A percentile compares a stretch with the other conserved stretches of the same genome.
Evolutionary conservation across 2,113 vertebrate genomes (phyloP).

Genomic region (Phaethon lepturus): DNA sequence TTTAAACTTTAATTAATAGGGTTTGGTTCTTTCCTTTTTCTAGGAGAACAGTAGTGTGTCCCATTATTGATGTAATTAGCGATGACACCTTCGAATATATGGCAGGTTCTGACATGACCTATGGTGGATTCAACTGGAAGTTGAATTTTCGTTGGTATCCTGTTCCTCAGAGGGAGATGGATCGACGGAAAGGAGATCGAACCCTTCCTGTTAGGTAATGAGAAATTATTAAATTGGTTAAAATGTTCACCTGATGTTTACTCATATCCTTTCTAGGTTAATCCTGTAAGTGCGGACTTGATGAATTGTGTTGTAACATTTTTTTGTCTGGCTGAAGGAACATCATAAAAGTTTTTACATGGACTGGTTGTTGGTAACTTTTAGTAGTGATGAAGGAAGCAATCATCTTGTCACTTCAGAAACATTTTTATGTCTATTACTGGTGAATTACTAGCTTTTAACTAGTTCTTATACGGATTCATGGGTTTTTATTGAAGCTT

Average conservation of each 20-base stretch:
- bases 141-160: slow-evolving; percentile 99
- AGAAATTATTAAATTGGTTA: not conserved
- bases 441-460: not conserved
- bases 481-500: not conserved
- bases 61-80: slow-evolving; percentile 98
- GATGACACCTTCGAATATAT: slow-evolving; percentile 99
- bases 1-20: not conserved
- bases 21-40: slow-evolving; percentile 1
- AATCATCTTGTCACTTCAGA: not conserved
- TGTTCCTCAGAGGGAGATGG: slow-evolving; percentile 99
- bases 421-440: not conserved
- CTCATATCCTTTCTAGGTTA: not conserved
- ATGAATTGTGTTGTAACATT: not conserved
- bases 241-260: not conserved
- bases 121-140: slow-evolving; percentile 99
- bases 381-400: not conserved
- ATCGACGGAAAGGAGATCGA: slow-evolving; percentile 96
- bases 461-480: not conserved
- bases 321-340: not conserved
- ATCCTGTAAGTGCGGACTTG: not conserved
- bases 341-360: not conserved
- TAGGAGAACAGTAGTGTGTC: slow-evolving; percentile 96
- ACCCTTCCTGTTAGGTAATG: slow-evolving; percentile 92
- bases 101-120: slow-evolving; percentile 99
- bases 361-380: not conserved